Evolutionary conservation across 2,888 invertebrate genomes (phyloP).

Genomic region (Pyrocoelia pectoralis): DNA sequence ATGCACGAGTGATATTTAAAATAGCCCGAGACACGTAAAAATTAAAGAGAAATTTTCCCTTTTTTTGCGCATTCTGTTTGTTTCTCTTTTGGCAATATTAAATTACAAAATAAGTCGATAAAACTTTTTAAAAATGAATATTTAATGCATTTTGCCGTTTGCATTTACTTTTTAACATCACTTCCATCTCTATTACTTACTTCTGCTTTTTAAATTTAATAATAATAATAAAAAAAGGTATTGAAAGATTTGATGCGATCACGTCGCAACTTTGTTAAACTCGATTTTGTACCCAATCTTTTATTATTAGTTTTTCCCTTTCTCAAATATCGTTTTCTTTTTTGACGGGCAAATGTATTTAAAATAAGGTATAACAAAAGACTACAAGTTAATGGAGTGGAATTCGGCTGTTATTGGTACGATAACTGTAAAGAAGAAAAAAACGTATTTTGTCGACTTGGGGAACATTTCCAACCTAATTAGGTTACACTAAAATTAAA

Average conservation of each 20-base stretch:
- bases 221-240: slow-evolving; percentile 16
- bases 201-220: slow-evolving; percentile 10
- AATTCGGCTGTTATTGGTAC: slow-evolving; percentile 8
- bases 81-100: not conserved
- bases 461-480: not conserved
- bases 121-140: not conserved
- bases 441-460: not conserved
- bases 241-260: slow-evolving; percentile 29
- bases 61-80: too few relatives aligned
- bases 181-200: not conserved
- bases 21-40: not conserved
- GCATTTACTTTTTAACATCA: not conserved
- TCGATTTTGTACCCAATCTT: slow-evolving; percentile 8
- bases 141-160: not conserved
- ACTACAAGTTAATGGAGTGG: slow-evolving; percentile 10
- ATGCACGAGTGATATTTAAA: not conserved
- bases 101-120: not conserved
- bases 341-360: not conserved
- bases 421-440: not conserved
- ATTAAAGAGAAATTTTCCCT: too few relatives aligned
- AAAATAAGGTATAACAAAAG: not conserved
- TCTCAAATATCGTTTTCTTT: not conserved
- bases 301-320: not conserved
- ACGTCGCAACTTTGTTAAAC: slow-evolving; percentile 27
- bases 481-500: too few relatives aligned